A percentile compares a stretch with the other conserved stretches of the same genome.
Evolutionary conservation across 1,140 invertebrate genomes (phyloP).

Genomic region (Batillaria attramentaria): DNA sequence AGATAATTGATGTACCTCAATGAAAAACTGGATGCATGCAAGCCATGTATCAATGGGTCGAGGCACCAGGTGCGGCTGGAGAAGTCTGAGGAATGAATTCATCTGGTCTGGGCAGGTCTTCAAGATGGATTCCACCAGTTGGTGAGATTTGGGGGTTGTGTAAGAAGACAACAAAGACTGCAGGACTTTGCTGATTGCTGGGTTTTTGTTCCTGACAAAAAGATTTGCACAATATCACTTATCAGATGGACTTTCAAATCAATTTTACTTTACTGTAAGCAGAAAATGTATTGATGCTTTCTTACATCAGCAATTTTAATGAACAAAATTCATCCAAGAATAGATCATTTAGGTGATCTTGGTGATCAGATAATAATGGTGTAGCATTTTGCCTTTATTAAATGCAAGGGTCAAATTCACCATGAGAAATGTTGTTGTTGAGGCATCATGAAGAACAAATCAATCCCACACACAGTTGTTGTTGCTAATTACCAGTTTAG

Average conservation of each 20-base stretch:
- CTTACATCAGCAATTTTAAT: background rate
- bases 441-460: too few relatives aligned
- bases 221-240: too few relatives aligned
- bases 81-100: slow-evolving; percentile 5
- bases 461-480: too few relatives aligned
- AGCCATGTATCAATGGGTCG: slow-evolving; percentile 13
- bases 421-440: too few relatives aligned
- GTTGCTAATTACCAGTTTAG: too few relatives aligned
- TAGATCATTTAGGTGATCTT: too few relatives aligned
- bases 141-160: background rate
- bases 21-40: slow-evolving; percentile 21
- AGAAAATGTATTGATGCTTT: too few relatives aligned
- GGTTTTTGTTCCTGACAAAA: slow-evolving; percentile 29
- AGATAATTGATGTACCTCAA: slow-evolving; percentile 20
- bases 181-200: slow-evolving; percentile 26
- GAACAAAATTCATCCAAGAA: background rate
- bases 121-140: slow-evolving; percentile 15
- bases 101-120: slow-evolving; percentile 27
- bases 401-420: too few relatives aligned
- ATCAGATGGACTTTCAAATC: too few relatives aligned
- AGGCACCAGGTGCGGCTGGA: slow-evolving; percentile 24
- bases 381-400: too few relatives aligned
- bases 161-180: slow-evolving; percentile 7
- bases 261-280: too few relatives aligned
- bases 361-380: too few relatives aligned